These are phyloP conservation scores for Gryllus longicercus DNA, from an alignment of 2,888 invertebrate species.

Conservation along the genomic window DNA sequence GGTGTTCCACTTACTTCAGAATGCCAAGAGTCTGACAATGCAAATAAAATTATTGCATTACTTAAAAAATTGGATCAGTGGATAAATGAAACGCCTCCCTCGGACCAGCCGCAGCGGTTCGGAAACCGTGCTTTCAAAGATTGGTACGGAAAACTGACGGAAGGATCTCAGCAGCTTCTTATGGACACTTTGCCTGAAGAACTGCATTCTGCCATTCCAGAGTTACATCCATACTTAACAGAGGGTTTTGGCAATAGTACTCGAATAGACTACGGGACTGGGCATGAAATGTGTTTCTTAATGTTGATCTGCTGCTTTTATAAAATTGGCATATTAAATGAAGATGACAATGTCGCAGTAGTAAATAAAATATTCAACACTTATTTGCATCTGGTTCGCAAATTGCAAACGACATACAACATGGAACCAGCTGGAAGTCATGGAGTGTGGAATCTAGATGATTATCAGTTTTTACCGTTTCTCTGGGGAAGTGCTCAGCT, in stretches of 20 bases:
- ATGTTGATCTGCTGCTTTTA: background rate
- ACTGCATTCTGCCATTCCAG: background rate
- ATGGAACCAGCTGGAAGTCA: slow-evolving; percentile 17
- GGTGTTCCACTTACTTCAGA: background rate
- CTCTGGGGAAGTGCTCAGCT: background rate
- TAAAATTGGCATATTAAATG: background rate
- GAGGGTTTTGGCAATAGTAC: background rate
- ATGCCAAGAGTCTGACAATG: background rate
- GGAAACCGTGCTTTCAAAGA: slow-evolving; percentile 1
- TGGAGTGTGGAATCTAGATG: background rate
- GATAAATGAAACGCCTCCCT: background rate
- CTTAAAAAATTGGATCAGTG: background rate
- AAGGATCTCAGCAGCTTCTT: background rate
- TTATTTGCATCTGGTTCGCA: background rate
- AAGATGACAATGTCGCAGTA: background rate
- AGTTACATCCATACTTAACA: background rate
- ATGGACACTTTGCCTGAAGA: background rate
- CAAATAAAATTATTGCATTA: background rate
- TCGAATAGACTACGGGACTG: background rate
- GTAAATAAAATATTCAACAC: background rate
- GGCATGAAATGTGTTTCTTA: background rate
- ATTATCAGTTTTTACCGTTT: background rate
- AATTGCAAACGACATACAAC: background rate
- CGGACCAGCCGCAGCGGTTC: background rate
- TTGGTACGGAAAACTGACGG: background rate